Conservation (phyloP, 1,140 invertebrate species). For the Calycopis cecrops region DNA sequence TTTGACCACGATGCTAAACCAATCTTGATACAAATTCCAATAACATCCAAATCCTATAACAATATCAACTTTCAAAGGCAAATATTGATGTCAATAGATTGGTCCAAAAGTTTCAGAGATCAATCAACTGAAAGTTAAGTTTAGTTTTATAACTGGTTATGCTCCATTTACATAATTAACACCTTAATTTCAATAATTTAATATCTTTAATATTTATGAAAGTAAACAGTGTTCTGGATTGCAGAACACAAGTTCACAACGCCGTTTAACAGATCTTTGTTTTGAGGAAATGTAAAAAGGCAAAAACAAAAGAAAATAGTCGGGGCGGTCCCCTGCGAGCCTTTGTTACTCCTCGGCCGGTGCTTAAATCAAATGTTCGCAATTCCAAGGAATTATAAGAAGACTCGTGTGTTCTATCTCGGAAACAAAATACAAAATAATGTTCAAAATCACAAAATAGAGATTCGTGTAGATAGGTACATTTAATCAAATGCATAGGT, state of each 20-base stretch:
- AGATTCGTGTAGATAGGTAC: no score
- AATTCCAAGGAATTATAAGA: slow-evolving; percentile 69
- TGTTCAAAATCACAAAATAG: no score
- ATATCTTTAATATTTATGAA: slow-evolving; percentile 44
- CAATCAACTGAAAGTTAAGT: slow-evolving; percentile 20
- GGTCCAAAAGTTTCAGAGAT: slow-evolving; percentile 16
- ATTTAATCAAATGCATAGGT: no score
- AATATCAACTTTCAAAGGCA: slow-evolving; percentile 8
- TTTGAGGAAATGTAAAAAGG: slow-evolving; percentile 56
- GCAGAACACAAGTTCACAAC: not conserved
- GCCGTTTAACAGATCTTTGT: slow-evolving; percentile 44
- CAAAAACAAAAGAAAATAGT: slow-evolving; percentile 67
- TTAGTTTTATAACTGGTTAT: slow-evolving; percentile 24
- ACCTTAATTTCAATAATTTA: slow-evolving; percentile 26
- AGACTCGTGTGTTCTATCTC: slow-evolving; percentile 46
- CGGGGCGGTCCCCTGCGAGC: slow-evolving; percentile 56
- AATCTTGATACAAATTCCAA: no score
- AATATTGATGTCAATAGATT: slow-evolving; percentile 25
- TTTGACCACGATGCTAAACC: no score
- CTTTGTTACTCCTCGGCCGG: slow-evolving; percentile 59
- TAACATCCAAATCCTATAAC: slow-evolving; percentile 12
- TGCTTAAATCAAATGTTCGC: slow-evolving; percentile 69
- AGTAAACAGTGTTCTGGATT: slow-evolving; percentile 36
- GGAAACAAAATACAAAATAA: slow-evolving; percentile 34
- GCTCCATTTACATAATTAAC: slow-evolving; percentile 53